Conservation (phyloP, 2,888 invertebrate genomes). For the Keiferia lycopersicella region DNA sequence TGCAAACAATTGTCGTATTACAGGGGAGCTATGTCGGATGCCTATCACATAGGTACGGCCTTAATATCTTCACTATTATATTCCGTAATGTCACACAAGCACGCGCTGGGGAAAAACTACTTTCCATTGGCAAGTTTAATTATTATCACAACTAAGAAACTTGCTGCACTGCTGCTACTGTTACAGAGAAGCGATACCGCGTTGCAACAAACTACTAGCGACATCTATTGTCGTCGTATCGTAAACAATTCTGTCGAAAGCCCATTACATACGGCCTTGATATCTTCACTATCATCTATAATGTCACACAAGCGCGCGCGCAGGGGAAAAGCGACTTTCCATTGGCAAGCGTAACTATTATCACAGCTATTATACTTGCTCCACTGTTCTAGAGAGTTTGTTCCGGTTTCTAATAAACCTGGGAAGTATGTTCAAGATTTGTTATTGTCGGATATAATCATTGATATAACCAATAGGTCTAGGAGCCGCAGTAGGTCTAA, state of each 20-base stretch:
- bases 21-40: neutral
- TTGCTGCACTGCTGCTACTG: too few species aligned
- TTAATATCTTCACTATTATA: neutral
- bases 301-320: neutral
- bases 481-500: too few species aligned
- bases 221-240: neutral
- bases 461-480: too few species aligned
- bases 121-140: neutral
- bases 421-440: neutral
- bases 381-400: neutral
- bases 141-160: too few species aligned
- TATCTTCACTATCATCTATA: conserved; percentile 40
- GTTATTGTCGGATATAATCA: neutral
- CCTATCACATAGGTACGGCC: neutral
- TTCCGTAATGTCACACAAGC: neutral
- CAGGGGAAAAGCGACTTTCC: conserved; percentile 2
- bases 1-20: neutral
- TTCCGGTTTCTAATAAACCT: conserved; percentile 2
- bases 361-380: neutral
- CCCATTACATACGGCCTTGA: neutral
- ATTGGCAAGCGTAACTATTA: conserved; percentile 7
- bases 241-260: conserved; percentile 23
- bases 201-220: neutral
- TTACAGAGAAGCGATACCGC: neutral
- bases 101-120: neutral